These are phyloP conservation scores for Alloplasta piceator DNA, from an alignment of 2,888 invertebrate genomes.

Conservation along the genomic window DNA sequence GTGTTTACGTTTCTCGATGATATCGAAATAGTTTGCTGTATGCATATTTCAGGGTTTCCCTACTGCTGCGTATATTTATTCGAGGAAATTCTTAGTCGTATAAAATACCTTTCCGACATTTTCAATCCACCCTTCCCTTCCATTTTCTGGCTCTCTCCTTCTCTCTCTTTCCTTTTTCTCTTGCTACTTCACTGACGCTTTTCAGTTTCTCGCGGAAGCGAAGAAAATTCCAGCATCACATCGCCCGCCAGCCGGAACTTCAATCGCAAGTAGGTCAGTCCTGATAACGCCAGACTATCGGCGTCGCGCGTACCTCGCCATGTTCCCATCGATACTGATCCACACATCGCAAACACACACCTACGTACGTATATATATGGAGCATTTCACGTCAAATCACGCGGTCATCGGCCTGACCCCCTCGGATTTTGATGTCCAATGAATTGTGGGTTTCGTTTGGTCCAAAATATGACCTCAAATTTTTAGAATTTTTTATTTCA, in stretches of 20 bases:
- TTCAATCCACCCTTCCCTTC: slow-evolving; percentile 26
- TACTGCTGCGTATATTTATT: slow-evolving; percentile 40
- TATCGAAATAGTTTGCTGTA: not conserved
- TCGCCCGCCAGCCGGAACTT: slow-evolving; percentile 58
- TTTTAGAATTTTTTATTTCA: no score
- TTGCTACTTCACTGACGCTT: slow-evolving; percentile 37
- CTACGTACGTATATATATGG: not conserved
- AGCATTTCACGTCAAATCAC: no score
- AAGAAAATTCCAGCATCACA: slow-evolving; percentile 57
- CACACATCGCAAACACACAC: slow-evolving; percentile 1
- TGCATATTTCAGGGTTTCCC: slow-evolving; percentile 19
- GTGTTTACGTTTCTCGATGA: no score
- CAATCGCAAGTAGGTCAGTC: slow-evolving; percentile 63
- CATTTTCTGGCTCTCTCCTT: slow-evolving; percentile 9
- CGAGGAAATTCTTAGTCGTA: slow-evolving; percentile 56
- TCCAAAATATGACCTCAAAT: no score
- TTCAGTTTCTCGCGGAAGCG: slow-evolving; percentile 59
- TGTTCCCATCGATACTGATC: slow-evolving; percentile 26
- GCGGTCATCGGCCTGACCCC: no score
- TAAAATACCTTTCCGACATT: slow-evolving; percentile 59
- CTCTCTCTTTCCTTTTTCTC: not conserved
- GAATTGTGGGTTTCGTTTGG: no score
- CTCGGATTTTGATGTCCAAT: no score
- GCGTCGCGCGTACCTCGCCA: slow-evolving; percentile 49
- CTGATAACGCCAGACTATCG: slow-evolving; percentile 62